A percentile compares a stretch with the other conserved stretches of the same genome.
Evolutionary conservation across 2,888 invertebrate species (phyloP).

Genomic region (Aphelenchoides bicaudatus): DNA sequence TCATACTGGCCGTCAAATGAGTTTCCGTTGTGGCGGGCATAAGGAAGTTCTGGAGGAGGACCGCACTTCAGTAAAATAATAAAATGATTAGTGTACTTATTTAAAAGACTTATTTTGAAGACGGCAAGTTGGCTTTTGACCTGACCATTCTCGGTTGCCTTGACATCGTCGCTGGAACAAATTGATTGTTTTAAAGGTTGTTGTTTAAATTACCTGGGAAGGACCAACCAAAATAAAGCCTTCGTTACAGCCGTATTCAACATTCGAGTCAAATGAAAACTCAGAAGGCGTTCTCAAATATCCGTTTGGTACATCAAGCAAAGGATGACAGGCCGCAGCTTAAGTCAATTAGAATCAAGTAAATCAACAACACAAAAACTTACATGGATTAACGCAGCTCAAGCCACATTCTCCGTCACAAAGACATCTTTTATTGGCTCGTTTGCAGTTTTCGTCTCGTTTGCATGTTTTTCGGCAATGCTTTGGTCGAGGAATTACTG

Average conservation of each 20-base stretch:
- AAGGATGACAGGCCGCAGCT: constrained; percentile 61
- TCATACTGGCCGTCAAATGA: constrained; percentile 54
- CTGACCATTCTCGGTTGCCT: constrained; percentile 64
- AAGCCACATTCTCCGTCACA: constrained; percentile 92
- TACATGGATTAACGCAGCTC: constrained; percentile 74
- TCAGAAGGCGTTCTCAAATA: constrained; percentile 59
- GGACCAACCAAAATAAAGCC: constrained; percentile 63
- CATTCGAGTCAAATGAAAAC: constrained; percentile 57
- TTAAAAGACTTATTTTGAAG: constrained; percentile 40
- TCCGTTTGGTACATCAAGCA: constrained; percentile 60
- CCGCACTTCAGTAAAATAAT: constrained; percentile 62
- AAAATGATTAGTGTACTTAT: neutral
- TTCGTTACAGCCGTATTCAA: constrained; percentile 62
- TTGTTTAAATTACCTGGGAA: too few relatives aligned
- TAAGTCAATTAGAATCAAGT: constrained; percentile 20
- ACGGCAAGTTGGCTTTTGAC: constrained; percentile 62
- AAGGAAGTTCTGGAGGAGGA: constrained; percentile 63
- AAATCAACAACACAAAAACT: constrained; percentile 7
- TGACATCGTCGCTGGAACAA: constrained; percentile 64
- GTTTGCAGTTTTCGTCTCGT: constrained; percentile 89
- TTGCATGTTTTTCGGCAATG: constrained; percentile 68
- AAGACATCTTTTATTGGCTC: constrained; percentile 74
- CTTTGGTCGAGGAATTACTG: constrained; percentile 32
- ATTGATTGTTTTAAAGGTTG: too few relatives aligned
- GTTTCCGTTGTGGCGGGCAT: constrained; percentile 73